A percentile compares a stretch with the other conserved stretches of the same genome.
Evolutionary conservation across 2,113 vertebrate genomes (phyloP).

Genomic region (Rhynchopsitta pachyrhyncha): DNA sequence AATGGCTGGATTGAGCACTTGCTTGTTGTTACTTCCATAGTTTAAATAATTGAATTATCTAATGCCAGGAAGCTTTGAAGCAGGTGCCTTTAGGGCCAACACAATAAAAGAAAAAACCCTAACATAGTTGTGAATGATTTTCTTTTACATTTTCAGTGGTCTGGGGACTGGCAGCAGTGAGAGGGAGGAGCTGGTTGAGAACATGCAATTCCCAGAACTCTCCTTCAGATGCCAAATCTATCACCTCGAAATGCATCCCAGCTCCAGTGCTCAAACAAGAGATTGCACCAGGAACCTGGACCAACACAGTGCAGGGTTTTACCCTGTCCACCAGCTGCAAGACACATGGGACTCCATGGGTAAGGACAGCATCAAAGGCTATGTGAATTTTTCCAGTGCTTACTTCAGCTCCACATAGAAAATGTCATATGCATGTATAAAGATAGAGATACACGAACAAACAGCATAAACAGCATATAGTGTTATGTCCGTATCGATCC

Average conservation of each 20-base stretch:
- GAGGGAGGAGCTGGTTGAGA: neutral
- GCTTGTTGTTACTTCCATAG: neutral
- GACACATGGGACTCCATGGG: neutral
- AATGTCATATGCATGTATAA: constrained; percentile 19
- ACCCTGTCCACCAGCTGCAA: neutral
- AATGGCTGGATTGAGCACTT: neutral
- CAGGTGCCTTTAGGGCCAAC: neutral
- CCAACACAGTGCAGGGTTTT: neutral
- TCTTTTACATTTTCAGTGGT: neutral
- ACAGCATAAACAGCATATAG: constrained; percentile 13
- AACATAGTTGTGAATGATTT: neutral
- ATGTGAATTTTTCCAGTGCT: neutral
- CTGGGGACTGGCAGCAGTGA: neutral
- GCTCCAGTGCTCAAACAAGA: neutral
- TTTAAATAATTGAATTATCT: constrained; percentile 30
- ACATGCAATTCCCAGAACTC: neutral
- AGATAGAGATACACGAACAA: neutral
- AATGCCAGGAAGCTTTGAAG: constrained; percentile 31
- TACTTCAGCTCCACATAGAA: constrained; percentile 4
- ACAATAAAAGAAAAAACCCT: neutral
- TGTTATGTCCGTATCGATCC: constrained; percentile 10
- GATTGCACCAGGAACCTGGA: neutral
- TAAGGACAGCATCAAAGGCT: neutral
- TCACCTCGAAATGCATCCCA: neutral
- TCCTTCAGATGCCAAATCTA: neutral